Percentiles rank a stretch among this genome's conserved stretches.
These are phyloP conservation scores for Corbicula japonica DNA, from an alignment of 2,888 invertebrate species.

Conservation along the genomic window DNA sequence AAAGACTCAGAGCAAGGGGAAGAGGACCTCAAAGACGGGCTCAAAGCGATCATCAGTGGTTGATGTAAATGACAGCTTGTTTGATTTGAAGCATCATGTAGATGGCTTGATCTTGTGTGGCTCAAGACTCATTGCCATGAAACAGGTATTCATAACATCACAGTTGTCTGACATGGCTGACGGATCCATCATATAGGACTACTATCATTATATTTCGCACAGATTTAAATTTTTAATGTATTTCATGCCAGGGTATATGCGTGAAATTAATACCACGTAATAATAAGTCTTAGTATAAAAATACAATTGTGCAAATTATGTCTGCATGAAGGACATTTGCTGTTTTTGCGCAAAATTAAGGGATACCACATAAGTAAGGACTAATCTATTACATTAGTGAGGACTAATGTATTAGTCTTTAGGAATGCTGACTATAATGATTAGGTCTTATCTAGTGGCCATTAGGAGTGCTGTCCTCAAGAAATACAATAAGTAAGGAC, in stretches of 20 bases:
- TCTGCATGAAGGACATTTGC: neutral
- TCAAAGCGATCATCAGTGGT: neutral
- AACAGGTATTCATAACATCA: slow-evolving; percentile 41
- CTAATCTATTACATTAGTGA: neutral
- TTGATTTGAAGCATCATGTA: slow-evolving; percentile 44
- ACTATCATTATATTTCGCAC: neutral
- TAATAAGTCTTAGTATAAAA: neutral
- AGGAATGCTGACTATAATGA: neutral
- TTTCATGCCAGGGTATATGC: neutral
- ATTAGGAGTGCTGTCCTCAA: neutral
- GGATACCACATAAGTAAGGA: neutral
- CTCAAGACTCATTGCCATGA: slow-evolving; percentile 52
- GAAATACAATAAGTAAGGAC: neutral
- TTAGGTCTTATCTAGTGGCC: neutral
- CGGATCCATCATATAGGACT: too few relatives aligned
- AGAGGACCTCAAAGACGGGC: neutral
- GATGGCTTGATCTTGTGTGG: slow-evolving; percentile 59
- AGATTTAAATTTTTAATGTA: neutral
- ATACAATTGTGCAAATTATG: neutral
- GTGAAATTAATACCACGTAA: neutral
- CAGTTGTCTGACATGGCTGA: neutral
- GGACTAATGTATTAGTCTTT: neutral
- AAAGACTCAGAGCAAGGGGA: too few relatives aligned
- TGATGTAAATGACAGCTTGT: neutral
- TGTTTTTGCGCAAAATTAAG: too few relatives aligned